Conservation (phyloP, 2,888 invertebrate genomes). For the Silvanus unidentatus region DNA sequence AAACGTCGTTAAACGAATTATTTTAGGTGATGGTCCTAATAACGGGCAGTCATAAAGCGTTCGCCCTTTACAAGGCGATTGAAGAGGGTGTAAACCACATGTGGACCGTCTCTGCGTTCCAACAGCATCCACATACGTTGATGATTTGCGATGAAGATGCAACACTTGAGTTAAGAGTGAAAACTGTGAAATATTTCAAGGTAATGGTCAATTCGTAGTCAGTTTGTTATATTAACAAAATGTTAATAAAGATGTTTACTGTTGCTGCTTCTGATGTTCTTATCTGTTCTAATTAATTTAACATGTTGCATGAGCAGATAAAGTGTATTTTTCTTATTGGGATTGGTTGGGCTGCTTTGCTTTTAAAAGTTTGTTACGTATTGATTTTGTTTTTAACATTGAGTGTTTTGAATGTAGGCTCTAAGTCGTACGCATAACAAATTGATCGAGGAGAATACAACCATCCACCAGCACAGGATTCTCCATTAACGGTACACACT, state of each 20-base stretch:
- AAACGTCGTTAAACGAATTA: neutral
- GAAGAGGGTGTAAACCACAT: constrained; percentile 99
- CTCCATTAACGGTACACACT: constrained; percentile 37
- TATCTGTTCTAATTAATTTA: neutral
- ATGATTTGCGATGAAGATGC: constrained; percentile 98
- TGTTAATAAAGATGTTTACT: neutral
- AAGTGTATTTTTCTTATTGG: neutral
- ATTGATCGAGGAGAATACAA: constrained; percentile 61
- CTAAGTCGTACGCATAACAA: constrained; percentile 80
- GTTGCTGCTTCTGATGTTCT: neutral
- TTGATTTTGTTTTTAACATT: constrained; percentile 1
- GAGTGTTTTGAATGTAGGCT: constrained; percentile 54
- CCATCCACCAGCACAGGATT: constrained; percentile 40
- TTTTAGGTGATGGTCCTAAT: constrained; percentile 90
- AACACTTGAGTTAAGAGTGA: constrained; percentile 91
- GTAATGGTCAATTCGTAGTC: constrained; percentile 16
- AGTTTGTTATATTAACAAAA: neutral
- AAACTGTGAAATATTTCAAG: constrained; percentile 97
- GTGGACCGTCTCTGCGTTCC: constrained; percentile 99
- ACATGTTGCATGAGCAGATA: too few relatives aligned
- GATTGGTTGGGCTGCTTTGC: neutral
- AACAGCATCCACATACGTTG: constrained; percentile 86
- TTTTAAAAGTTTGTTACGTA: constrained; percentile 4
- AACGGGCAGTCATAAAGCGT: constrained; percentile 92
- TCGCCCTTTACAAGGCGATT: constrained; percentile 94